These are phyloP conservation scores for Tetramorium alpestre DNA, from an alignment of 1,140 invertebrate genomes.

Conservation along the genomic window DNA sequence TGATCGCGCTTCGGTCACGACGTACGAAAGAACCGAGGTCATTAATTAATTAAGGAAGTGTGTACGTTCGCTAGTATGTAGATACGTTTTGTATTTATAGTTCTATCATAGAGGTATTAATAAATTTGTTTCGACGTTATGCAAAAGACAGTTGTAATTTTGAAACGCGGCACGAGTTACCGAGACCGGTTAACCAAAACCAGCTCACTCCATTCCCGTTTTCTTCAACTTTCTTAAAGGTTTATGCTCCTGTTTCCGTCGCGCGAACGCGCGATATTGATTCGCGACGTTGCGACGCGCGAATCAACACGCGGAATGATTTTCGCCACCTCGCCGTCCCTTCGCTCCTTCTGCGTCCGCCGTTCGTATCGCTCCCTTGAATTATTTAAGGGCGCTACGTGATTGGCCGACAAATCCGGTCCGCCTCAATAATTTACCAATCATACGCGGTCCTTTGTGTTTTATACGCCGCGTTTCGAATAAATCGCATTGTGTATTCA, in stretches of 20 bases:
- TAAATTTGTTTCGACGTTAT: constrained; percentile 80
- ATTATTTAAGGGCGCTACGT: constrained; percentile 85
- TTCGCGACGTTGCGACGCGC: constrained; percentile 42
- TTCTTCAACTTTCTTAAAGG: background rate
- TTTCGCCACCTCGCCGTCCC: constrained; percentile 39
- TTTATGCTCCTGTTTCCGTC: constrained; percentile 1
- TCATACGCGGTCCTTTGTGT: constrained; percentile 84
- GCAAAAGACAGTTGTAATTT: background rate
- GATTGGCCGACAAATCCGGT: constrained; percentile 84
- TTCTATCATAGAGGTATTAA: constrained; percentile 76
- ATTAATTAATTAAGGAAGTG: constrained; percentile 65
- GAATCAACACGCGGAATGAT: constrained; percentile 55
- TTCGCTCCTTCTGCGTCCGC: constrained; percentile 61
- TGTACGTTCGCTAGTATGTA: constrained; percentile 65
- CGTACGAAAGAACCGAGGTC: constrained; percentile 58
- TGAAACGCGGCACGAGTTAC: background rate
- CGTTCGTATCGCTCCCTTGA: constrained; percentile 73
- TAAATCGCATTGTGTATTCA: constrained; percentile 86
- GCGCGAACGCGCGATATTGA: constrained; percentile 45
- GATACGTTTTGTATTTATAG: constrained; percentile 76
- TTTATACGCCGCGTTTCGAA: constrained; percentile 80
- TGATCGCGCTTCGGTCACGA: constrained; percentile 48
- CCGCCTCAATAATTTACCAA: constrained; percentile 85
- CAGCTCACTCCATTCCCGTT: background rate
- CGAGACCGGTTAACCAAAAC: background rate